phyloP scores from a whole-genome alignment of 2,797 vertebrate species.

The Pangasius mekongensis region DNA sequence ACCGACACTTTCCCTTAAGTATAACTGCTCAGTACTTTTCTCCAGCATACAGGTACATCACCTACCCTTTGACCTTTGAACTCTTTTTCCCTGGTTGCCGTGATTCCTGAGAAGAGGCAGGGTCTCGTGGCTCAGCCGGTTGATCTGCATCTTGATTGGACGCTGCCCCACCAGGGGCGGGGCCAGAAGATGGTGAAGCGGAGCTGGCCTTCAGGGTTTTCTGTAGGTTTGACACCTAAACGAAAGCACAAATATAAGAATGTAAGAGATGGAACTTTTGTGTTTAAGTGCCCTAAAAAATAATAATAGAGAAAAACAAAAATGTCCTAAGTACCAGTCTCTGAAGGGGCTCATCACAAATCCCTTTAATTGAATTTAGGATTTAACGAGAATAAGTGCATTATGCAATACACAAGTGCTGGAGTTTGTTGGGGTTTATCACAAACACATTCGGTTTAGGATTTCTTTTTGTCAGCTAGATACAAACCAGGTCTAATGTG shows the following conservation, averaged over 20 bases:
- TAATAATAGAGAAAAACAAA: neutral
- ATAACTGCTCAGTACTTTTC: neutral
- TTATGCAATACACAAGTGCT: neutral
- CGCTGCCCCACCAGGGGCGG: constrained; percentile 85
- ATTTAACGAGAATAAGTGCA: neutral
- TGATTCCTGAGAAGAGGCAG: constrained; percentile 91
- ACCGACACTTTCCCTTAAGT: neutral
- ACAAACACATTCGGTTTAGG: neutral
- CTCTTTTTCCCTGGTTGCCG: constrained; percentile 96
- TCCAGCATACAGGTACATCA: neutral
- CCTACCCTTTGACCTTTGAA: constrained; percentile 97
- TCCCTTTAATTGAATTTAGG: neutral
- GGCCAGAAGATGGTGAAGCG: constrained; percentile 80
- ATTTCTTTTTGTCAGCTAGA: neutral
- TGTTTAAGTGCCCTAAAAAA: neutral
- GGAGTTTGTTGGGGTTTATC: neutral
- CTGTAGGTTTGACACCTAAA: constrained; percentile 93
- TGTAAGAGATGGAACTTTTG: neutral
- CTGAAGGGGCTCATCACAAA: neutral
- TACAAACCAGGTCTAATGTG: constrained; percentile 4
- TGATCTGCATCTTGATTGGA: constrained; percentile 86
- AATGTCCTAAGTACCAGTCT: neutral
- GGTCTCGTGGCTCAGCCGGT: constrained; percentile 78
- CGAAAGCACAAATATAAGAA: neutral
- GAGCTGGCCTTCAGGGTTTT: constrained; percentile 95